Evolutionary conservation across 2,113 vertebrate genomes (phyloP), one percentile per base, ranked within the genome.

Genomic region (Pipra filicauda): DNA sequence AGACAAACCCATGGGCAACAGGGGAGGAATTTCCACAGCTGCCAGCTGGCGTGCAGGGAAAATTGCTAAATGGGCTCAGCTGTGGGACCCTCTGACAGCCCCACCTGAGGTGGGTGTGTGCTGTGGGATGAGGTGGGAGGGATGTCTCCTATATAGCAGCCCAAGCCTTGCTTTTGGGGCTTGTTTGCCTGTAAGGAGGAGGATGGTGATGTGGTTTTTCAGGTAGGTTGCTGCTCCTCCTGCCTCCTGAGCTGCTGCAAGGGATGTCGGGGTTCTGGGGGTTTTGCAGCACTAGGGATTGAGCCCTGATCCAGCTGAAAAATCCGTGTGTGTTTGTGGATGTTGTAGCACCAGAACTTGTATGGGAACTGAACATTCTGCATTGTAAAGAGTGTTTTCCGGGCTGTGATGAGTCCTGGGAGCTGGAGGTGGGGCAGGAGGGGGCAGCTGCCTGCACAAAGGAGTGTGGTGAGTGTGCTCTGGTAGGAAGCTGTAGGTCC

Each of bases 81-180:
- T 72, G 37, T 18, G 27, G 49, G 21, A 8, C 28, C 43, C 3
- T 1, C 12, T 49, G 28, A 17, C 16, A 15, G 8, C 15, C 33
- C 3, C 14, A 26, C 4, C 58, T 26, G 10, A 30, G 46, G 11
- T 1, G 5, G 7, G 5, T 8, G 27, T 26, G 18, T 72, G 5
- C 26, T 26, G 15, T 48, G 64, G 65, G 31, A 6, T 62, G 49
- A 7, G 41, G 1, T 61, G 35, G 21, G 35, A 11, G 49, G 62
- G n/a, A 13, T 39, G 41, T 41, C 57, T 27, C 13, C 35, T 19
- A 26, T 8, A 17, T 1, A 72, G 22, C 17, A 82, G 24, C 17
- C 57, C 17, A 12, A 57, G 27, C 20, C 4, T 9, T 59, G 8
- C 0, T 0, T 0, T 0, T 28, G 2, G 12, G 7, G 44, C 3